phyloP scores from a whole-genome alignment of 2,113 vertebrate species.

The Melospiza melodia region DNA sequence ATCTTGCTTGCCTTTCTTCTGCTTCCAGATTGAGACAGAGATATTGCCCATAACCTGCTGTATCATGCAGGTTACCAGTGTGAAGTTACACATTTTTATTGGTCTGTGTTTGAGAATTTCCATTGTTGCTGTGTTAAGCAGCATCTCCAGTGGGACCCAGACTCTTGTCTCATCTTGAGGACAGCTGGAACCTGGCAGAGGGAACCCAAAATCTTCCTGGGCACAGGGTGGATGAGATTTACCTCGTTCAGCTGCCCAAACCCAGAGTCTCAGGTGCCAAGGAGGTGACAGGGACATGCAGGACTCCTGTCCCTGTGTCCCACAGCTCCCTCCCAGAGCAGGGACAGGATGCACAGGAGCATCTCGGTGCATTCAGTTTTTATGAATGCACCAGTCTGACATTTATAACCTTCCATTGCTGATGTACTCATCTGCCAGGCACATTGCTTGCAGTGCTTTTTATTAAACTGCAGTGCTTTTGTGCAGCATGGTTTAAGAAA shows the following conservation, averaged over 20 bases:
- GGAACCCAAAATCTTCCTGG: not conserved
- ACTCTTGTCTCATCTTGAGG: not conserved
- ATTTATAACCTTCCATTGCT: not conserved
- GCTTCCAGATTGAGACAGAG: not conserved
- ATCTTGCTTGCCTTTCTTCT: not conserved
- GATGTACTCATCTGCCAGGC: not conserved
- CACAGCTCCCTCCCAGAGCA: not conserved
- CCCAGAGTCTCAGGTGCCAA: not conserved
- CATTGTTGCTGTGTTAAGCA: not conserved
- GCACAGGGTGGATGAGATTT: not conserved
- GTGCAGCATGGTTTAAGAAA: not conserved
- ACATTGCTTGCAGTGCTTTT: not conserved
- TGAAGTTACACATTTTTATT: not conserved
- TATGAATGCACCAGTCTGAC: not conserved
- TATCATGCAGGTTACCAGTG: not conserved
- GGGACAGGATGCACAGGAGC: not conserved
- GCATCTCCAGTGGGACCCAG: not conserved
- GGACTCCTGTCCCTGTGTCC: not conserved
- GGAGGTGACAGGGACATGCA: not conserved
- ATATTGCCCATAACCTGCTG: not conserved
- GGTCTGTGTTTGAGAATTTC: not conserved
- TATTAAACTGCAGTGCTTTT: slow-evolving; percentile 20
- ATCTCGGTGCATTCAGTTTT: not conserved
- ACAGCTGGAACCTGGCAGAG: not conserved
- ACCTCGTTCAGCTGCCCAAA: not conserved